Conservation (phyloP, 1,140 invertebrate species). For the Coelopa frigida region DNA sequence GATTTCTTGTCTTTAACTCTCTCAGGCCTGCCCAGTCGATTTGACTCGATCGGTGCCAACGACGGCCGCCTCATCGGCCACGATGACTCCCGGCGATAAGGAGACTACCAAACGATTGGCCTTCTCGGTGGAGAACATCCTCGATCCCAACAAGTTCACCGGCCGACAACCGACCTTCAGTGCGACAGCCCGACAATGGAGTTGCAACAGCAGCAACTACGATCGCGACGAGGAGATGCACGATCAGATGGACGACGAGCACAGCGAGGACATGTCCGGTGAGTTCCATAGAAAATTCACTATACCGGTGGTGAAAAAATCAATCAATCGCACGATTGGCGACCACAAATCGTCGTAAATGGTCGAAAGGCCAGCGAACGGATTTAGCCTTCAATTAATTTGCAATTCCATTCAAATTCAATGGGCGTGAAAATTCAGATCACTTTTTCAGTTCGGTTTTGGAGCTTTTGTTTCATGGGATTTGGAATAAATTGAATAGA, state of each 20-base stretch:
- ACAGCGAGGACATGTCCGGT: slow-evolving; percentile 44
- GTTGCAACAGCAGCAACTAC: slow-evolving; percentile 45
- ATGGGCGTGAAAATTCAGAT: too few species aligned
- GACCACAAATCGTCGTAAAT: too few species aligned
- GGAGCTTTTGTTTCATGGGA: too few species aligned
- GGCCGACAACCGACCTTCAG: slow-evolving; percentile 45
- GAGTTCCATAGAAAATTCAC: slow-evolving; percentile 22
- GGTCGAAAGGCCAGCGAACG: too few species aligned
- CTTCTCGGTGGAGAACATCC: slow-evolving; percentile 86
- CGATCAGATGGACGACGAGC: slow-evolving; percentile 38
- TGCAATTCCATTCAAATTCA: too few species aligned
- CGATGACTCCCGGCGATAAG: slow-evolving; percentile 31
- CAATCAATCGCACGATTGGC: too few species aligned
- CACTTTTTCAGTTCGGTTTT: too few species aligned
- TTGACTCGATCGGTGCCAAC: slow-evolving; percentile 38
- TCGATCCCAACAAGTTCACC: slow-evolving; percentile 85
- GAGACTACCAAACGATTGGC: slow-evolving; percentile 52
- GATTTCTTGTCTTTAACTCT: background rate
- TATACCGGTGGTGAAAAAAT: too few species aligned
- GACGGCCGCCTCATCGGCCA: slow-evolving; percentile 22
- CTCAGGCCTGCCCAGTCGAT: slow-evolving; percentile 41
- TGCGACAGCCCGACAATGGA: slow-evolving; percentile 42
- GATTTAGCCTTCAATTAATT: too few species aligned
- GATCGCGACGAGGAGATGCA: slow-evolving; percentile 48
- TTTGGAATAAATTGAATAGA: too few species aligned